Conservation (phyloP, 2,797 vertebrate genomes). For the Acanthornis magna region DNA sequence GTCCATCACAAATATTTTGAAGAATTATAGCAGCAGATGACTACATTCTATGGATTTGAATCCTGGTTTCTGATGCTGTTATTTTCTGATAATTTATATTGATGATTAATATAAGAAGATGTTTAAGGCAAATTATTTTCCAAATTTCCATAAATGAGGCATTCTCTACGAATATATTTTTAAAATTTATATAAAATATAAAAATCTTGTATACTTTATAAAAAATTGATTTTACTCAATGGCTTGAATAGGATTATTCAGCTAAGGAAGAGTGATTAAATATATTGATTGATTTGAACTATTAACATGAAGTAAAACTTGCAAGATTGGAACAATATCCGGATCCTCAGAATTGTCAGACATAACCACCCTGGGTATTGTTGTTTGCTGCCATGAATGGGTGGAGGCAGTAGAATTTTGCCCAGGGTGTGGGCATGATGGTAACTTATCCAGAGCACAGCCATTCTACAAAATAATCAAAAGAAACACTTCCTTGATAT, state of each 20-base stretch:
- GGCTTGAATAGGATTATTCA: not conserved
- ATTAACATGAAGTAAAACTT: not conserved
- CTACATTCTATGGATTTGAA: not conserved
- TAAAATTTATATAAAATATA: not conserved
- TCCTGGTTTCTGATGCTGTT: not conserved
- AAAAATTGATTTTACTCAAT: not conserved
- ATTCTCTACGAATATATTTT: not conserved
- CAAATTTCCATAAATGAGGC: not conserved
- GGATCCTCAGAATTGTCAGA: not conserved
- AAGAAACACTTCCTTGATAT: not conserved
- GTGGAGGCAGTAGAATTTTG: not conserved
- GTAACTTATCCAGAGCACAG: not conserved
- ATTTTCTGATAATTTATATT: not conserved
- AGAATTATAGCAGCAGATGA: not conserved
- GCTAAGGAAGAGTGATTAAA: not conserved
- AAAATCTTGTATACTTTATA: not conserved
- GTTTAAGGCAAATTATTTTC: not conserved
- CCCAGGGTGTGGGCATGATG: not conserved
- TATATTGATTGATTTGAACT: not conserved
- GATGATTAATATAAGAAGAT: not conserved
- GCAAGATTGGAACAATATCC: not conserved
- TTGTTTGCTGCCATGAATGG: not conserved
- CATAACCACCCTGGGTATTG: not conserved
- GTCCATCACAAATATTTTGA: not conserved
- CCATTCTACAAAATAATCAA: not conserved